These are phyloP conservation scores for Brachyistius frenatus DNA, from an alignment of 2,113 vertebrate species.

Conservation along the genomic window DNA sequence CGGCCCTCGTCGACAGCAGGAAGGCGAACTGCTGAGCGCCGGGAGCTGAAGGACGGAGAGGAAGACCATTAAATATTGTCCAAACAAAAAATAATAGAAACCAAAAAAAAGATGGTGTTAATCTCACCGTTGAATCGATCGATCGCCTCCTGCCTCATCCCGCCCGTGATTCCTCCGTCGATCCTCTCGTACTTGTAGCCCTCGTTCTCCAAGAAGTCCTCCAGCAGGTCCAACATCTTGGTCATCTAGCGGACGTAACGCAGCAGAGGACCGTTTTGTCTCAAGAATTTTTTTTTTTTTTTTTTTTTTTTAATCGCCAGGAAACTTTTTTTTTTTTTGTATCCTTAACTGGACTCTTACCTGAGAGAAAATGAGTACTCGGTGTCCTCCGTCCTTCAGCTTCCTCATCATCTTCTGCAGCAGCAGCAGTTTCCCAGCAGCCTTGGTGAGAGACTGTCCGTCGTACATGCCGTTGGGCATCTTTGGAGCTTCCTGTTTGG, in stretches of 20 bases:
- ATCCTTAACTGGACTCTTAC: conserved; percentile 68
- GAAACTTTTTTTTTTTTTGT: too few relatives aligned
- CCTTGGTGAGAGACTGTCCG: conserved; percentile 91
- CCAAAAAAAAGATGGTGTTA: background rate
- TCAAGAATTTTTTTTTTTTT: too few relatives aligned
- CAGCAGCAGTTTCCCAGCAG: conserved; percentile 92
- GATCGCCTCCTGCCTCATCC: conserved; percentile 98
- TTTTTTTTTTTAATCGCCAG: too few relatives aligned
- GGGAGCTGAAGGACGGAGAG: conserved; percentile 83
- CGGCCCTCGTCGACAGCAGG: conserved; percentile 95
- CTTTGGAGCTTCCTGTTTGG: conserved; percentile 94
- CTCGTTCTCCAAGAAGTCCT: conserved; percentile 97
- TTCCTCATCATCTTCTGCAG: conserved; percentile 98
- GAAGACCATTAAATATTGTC: background rate
- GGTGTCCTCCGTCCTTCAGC: conserved; percentile 94
- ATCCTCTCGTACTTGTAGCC: conserved; percentile 98
- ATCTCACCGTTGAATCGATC: conserved; percentile 95
- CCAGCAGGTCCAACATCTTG: conserved; percentile 97
- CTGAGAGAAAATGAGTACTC: conserved; percentile 98
- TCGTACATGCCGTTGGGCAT: conserved; percentile 99
- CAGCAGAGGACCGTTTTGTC: too few relatives aligned
- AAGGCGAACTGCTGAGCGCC: conserved; percentile 97
- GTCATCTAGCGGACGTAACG: conserved; percentile 88
- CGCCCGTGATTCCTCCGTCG: conserved; percentile 96
- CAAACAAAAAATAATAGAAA: background rate